Conservation (phyloP, 2,888 invertebrate genomes). For the Chouioia cunea region DNA sequence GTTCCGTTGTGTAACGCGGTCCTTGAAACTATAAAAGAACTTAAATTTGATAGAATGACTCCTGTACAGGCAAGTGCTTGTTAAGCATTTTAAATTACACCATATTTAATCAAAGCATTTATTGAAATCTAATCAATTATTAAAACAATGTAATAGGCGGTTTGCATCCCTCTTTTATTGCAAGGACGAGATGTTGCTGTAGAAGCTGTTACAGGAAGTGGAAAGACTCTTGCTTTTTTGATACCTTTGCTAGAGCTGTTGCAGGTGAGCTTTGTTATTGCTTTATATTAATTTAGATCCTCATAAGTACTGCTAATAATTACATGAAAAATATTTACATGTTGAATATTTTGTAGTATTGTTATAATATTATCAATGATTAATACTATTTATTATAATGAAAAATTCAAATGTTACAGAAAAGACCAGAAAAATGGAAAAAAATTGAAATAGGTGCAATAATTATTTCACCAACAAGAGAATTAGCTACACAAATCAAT, state of each 20-base stretch:
- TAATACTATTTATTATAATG: slow-evolving; percentile 11
- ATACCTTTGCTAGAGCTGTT: slow-evolving; percentile 92
- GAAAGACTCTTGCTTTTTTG: slow-evolving; percentile 96
- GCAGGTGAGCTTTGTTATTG: slow-evolving; percentile 60
- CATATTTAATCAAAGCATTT: slow-evolving; percentile 1
- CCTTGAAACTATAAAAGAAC: slow-evolving; percentile 68
- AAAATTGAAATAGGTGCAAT: slow-evolving; percentile 87
- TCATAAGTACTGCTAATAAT: slow-evolving; percentile 14
- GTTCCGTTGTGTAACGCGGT: slow-evolving; percentile 68
- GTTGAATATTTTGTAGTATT: background rate
- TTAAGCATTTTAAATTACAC: background rate
- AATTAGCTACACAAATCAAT: slow-evolving; percentile 91
- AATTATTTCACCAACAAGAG: slow-evolving; percentile 95
- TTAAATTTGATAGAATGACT: slow-evolving; percentile 73
- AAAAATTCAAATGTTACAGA: slow-evolving; percentile 58
- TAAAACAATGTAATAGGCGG: slow-evolving; percentile 73
- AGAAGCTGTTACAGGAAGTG: slow-evolving; percentile 98
- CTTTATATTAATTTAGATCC: slow-evolving; percentile 5
- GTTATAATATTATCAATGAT: slow-evolving; percentile 8
- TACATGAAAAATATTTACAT: slow-evolving; percentile 2
- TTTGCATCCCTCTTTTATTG: slow-evolving; percentile 89
- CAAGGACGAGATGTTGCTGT: slow-evolving; percentile 96
- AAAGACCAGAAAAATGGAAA: slow-evolving; percentile 75
- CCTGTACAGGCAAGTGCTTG: slow-evolving; percentile 71
- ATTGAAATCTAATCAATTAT: slow-evolving; percentile 22